Conservation (phyloP, 2,888 invertebrate species). For the Euclidia mi region DNA sequence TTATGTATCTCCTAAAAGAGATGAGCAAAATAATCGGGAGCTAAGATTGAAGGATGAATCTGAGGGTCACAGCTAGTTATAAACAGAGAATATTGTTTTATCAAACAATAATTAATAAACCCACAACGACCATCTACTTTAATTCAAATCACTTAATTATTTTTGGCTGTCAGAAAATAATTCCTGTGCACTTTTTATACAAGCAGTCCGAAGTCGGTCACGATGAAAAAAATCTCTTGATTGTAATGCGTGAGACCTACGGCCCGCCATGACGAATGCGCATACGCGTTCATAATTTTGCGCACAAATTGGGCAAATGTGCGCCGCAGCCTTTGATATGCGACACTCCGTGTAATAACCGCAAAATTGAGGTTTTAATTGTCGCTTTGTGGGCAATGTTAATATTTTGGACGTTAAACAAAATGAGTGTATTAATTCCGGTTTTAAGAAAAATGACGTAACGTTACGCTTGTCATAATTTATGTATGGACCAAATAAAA, state of each 20-base stretch:
- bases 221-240: constrained; percentile 24
- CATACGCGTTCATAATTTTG: constrained; percentile 72
- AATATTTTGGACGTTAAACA: constrained; percentile 1
- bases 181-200: constrained; percentile 9
- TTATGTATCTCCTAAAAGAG: too few relatives aligned
- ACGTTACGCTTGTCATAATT: too few relatives aligned
- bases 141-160: too few relatives aligned
- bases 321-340: constrained; percentile 72
- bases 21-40: too few relatives aligned
- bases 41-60: too few relatives aligned
- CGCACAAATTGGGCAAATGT: constrained; percentile 79
- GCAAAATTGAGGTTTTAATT: constrained; percentile 42
- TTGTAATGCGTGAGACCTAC: constrained; percentile 44
- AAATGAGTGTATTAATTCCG: not conserved
- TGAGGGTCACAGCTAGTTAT: too few relatives aligned
- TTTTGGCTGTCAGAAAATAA: not conserved
- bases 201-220: constrained; percentile 9
- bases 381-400: constrained; percentile 36
- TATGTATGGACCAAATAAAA: too few relatives aligned
- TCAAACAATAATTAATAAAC: too few relatives aligned
- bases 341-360: constrained; percentile 72
- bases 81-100: too few relatives aligned
- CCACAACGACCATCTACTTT: too few relatives aligned
- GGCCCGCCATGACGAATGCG: constrained; percentile 57
- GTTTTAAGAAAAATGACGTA: constrained; percentile 2